Evolutionary conservation across 2,888 invertebrate species (phyloP).

Genomic region (Meandrusa payeni): DNA sequence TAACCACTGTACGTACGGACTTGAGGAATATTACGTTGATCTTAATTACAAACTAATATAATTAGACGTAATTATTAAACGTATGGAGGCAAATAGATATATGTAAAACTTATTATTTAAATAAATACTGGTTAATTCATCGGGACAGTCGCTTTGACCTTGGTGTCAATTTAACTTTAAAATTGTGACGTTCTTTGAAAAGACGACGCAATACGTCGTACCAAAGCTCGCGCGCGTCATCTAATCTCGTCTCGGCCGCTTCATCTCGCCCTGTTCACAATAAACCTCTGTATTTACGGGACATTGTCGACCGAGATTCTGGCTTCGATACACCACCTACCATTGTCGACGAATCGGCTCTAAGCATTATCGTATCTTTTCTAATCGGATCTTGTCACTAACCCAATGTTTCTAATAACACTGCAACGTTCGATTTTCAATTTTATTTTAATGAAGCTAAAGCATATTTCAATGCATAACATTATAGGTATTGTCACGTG

Average conservation of each 20-base stretch:
- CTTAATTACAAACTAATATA: too few species aligned
- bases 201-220: conserved; percentile 32
- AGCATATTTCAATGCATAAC: conserved; percentile 21
- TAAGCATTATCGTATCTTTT: conserved; percentile 64
- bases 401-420: conserved; percentile 29
- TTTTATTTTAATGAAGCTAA: conserved; percentile 30
- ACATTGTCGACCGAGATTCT: conserved; percentile 56
- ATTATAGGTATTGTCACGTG: conserved; percentile 45
- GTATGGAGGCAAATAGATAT: too few species aligned
- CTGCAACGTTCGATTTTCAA: conserved; percentile 33
- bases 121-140: conserved; percentile 20
- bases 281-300: conserved; percentile 63
- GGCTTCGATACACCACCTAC: conserved; percentile 47
- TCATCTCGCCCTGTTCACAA: conserved; percentile 47
- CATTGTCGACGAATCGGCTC: conserved; percentile 65
- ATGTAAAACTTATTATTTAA: too few species aligned
- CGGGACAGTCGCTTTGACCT: conserved; percentile 2
- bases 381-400: conserved; percentile 68
- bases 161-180: conserved; percentile 14
- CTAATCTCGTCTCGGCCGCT: conserved; percentile 26
- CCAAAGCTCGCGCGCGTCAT: conserved; percentile 45
- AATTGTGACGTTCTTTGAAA: conserved; percentile 38
- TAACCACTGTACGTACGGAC: too few species aligned
- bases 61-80: too few species aligned
- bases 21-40: too few species aligned